These are phyloP conservation scores for Hyalella azteca DNA, from an alignment of 2,888 invertebrate species.

Conservation along the genomic window DNA sequence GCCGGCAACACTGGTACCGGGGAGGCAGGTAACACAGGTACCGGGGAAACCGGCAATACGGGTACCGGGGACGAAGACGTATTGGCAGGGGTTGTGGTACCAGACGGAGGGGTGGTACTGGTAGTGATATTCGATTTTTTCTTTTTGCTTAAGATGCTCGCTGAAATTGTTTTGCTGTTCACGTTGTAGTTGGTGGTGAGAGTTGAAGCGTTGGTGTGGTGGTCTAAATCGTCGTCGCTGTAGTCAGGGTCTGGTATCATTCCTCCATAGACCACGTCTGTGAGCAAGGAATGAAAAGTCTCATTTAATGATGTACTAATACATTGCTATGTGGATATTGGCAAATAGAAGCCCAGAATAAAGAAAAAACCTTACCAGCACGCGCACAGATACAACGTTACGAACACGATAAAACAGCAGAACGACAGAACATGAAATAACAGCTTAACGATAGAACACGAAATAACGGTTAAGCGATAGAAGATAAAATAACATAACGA, in stretches of 20 bases:
- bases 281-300: background rate
- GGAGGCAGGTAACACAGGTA: background rate
- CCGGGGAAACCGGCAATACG: background rate
- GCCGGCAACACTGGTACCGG: background rate
- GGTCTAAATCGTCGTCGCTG: slow-evolving; percentile 60
- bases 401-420: too few relatives aligned
- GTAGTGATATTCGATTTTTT: slow-evolving; percentile 1
- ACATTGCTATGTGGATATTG: too few relatives aligned
- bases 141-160: slow-evolving; percentile 28
- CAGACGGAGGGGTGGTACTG: background rate
- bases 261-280: slow-evolving; percentile 59
- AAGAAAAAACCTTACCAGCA: too few relatives aligned
- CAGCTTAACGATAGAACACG: too few relatives aligned
- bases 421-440: too few relatives aligned
- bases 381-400: too few relatives aligned
- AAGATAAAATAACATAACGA: too few relatives aligned
- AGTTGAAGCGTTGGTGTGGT: background rate
- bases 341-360: too few relatives aligned
- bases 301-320: too few relatives aligned
- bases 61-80: background rate
- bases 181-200: slow-evolving; percentile 8
- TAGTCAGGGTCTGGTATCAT: slow-evolving; percentile 63
- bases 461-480: too few relatives aligned
- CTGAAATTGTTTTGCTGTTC: background rate
- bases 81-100: background rate